Conservation (phyloP, 2,888 invertebrate species). For the Andricus quercusramuli region DNA sequence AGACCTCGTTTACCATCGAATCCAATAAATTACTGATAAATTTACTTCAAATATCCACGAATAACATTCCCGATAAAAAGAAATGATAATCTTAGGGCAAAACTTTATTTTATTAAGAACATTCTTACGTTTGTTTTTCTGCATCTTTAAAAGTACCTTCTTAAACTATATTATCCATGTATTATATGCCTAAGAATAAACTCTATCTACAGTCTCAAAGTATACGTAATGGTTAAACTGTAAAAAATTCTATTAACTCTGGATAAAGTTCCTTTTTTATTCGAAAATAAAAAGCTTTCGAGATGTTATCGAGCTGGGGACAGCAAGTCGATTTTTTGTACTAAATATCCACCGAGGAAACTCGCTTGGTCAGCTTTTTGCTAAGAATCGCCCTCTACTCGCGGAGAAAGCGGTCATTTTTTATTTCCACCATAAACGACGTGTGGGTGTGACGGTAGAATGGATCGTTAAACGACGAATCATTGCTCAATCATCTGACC, state of each 20-base stretch:
- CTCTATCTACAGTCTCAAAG: background rate
- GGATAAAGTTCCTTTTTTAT: background rate
- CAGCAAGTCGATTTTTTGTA: slow-evolving; percentile 30
- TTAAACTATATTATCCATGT: background rate
- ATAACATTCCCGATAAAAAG: background rate
- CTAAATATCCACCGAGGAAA: slow-evolving; percentile 50
- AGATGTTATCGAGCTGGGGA: background rate
- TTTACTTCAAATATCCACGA: background rate
- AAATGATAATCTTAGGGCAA: background rate
- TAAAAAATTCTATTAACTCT: background rate
- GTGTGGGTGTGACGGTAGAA: slow-evolving; percentile 55
- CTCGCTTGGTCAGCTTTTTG: slow-evolving; percentile 53
- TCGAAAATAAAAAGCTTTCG: background rate
- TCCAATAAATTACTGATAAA: background rate
- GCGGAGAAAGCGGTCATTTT: slow-evolving; percentile 55
- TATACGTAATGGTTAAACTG: background rate
- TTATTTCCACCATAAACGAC: slow-evolving; percentile 61
- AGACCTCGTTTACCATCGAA: background rate
- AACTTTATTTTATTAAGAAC: background rate
- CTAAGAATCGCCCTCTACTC: slow-evolving; percentile 51
- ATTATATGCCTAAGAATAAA: background rate
- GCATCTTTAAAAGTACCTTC: background rate
- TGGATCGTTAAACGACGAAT: slow-evolving; percentile 56
- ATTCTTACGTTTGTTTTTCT: background rate
- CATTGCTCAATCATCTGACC: slow-evolving; percentile 59